Base-by-base conservation (phyloP, 35 echinoderm and acorn worm genomes). In the Nesometra sesokonis region DNA sequence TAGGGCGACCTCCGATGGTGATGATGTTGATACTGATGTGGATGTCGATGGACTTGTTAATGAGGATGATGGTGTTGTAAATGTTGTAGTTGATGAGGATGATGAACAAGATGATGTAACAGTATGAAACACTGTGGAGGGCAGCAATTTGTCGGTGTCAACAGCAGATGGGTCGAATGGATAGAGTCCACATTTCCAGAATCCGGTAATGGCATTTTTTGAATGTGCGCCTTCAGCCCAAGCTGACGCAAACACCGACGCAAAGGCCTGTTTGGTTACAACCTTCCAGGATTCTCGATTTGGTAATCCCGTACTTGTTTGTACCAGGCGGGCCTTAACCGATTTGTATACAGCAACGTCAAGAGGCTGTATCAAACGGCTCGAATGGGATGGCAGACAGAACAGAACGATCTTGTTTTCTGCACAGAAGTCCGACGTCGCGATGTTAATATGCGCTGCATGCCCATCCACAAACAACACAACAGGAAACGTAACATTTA, bases 201-300 rank as follows among this genome's bases (percentile, higher is more conserved):
- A 89, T 29, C 88, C 82, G 76, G 46, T 17, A 37, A 80, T 32
- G 23, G 67, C 67, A 77, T 89, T 89, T 0, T 83, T 40, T 37
- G 47, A 27, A 0, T 29, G 33, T 23, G 36, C 35, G 38, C 29
- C 32, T 33, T 84, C 31, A 67, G 67, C 21, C 88, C 88, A 90
- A 0, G 88, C 40, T 32, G 43, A 84, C 13, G 35, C 39, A 35
- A 90, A 90, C 33, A 90, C 88, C 13, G 31, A 32, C 32, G 81
- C 31, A 85, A 90, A 90, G 2, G 88, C 83, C 47, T 90, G 36
- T 47, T 93, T 93, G 3, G 86, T 93, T 8, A 93, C 91, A 76
- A 84, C 80, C 57, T 85, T 37, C 19, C 91, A 86, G 29, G 82
- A 57, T 3, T 86, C 29, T n/a, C 76, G 52, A n/a, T n/a, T n/a